Evolutionary conservation across 1,140 invertebrate species (phyloP), one percentile per base, ranked within the genome.

Genomic region (Bemisia tabaci): DNA sequence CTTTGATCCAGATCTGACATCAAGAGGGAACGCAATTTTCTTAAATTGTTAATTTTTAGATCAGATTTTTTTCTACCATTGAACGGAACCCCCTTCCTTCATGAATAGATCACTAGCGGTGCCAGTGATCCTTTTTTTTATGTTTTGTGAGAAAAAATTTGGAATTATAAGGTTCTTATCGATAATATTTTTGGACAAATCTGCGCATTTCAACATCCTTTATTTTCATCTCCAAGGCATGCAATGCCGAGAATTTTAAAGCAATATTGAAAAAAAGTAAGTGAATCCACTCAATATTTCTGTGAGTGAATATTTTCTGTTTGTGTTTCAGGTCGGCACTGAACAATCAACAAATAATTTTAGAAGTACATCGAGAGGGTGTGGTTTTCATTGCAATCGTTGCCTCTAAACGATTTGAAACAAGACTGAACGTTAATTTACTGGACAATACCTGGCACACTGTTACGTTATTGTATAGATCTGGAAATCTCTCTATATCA

Each of bases 371-470:
- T 77, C 81, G 80, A 66, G 79, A 86, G 64, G 82, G 87, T 73
- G 82, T 84, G 70, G 82, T 87, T 64, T 84, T 86, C 70, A 78
- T 87, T 59, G 82, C 82, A 68, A 85, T 82, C 22, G 78, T 87
- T 2, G 74, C 71, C 74, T 80, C 73, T 73, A 81, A 75, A 69
- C 77, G 79, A 26, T 84, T 85, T 71, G 85, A 87, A 68, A 82
- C 84, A 0, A 79, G 77, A 63, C 77, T 91, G n/a, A 80, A 79
- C 63, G 84, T 82, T 33, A 82, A 83, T 70, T 82, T 88, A 65
- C 78, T 90, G 17, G 85, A 92, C 78, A 91, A 92, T 77, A 82
- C 79, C 71, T 92, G 90, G 90, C 88, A 92, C 75, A 86, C 82
- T 71, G 84, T 89, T n/a, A 84, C 84, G 72, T 77, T 90, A 21